Evolutionary conservation across 2,797 vertebrate genomes (phyloP), one percentile per base, ranked within the genome.

Genomic region (Notolepis coatsorum): DNA sequence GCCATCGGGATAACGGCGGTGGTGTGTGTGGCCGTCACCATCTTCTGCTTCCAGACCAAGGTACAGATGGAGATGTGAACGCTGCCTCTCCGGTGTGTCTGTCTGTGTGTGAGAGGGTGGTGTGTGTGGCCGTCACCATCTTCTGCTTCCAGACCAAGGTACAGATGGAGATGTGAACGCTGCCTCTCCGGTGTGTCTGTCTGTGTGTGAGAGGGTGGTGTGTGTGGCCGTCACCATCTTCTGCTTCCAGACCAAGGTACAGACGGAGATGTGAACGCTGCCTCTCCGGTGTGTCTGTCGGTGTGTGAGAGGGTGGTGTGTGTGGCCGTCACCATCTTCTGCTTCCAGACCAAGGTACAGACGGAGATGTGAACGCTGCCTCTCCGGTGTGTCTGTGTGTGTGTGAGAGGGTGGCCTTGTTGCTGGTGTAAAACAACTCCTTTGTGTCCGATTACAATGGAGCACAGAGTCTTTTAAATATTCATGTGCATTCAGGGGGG

Each of bases 131-230:
- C 0, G 96, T 99, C 75, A 99, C 97, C 37, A 62, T 98, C 91
- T 99, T 99, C 94, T 97, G 97, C 90, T 97, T 98, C 85, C 97
- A 99, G 88, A 99, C 97, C 49, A 98, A 98, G 96, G 97, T 96
- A 90, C n/a, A n/a, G 88, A 68, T 56, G 58, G 24, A 75, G 70
- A 69, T 38, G 56, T 61, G 43, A 69, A 65, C 7, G 10, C 38
- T 42, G 52, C 37, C 25, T 42, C 17, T 24, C 25, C n/a, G n/a
- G 12, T 18, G 35, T 41, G 53, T 48, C n/a, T n/a, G n/a, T n/a
- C 12, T n/a, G 35, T n/a, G 35, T n/a, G n/a, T n/a, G n/a, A n/a
- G n/a, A n/a, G n/a, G 1, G 71, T 97, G 0, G 96, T 98, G 54
- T 93, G 96, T 75, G 81, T 96, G 18, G 61, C 90, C 0, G 96